Evolutionary conservation across 2,888 invertebrate species (phyloP).

Genomic region (Barypeithes pellucidus): DNA sequence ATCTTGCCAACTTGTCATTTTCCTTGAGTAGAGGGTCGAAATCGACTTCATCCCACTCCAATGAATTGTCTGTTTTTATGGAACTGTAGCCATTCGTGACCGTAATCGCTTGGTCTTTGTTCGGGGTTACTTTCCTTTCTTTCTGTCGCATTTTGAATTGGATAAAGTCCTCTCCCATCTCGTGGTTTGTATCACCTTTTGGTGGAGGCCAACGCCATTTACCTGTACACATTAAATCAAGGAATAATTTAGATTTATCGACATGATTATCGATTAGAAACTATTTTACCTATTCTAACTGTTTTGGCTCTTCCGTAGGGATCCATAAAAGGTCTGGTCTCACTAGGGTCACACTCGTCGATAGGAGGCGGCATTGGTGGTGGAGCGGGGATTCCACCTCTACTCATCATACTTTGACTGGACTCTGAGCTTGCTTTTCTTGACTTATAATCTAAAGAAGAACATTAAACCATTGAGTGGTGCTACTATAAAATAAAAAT

Average conservation of each 20-base stretch:
- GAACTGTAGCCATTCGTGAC: constrained; percentile 60
- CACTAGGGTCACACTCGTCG: constrained; percentile 86
- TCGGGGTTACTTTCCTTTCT: constrained; percentile 86
- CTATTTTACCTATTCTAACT: constrained; percentile 81
- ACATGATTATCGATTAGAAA: not conserved
- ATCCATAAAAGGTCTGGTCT: constrained; percentile 88
- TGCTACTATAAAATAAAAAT: not conserved
- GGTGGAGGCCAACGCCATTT: constrained; percentile 99
- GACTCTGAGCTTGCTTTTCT: constrained; percentile 71
- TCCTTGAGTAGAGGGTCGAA: constrained; percentile 74
- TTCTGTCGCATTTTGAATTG: constrained; percentile 90
- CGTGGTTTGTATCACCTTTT: constrained; percentile 80
- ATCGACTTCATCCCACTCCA: constrained; percentile 92
- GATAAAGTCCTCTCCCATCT: constrained; percentile 85
- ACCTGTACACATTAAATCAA: constrained; percentile 64
- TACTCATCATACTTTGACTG: constrained; percentile 67
- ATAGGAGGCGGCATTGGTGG: constrained; percentile 93
- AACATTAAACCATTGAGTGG: not conserved
- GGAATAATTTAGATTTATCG: not conserved
- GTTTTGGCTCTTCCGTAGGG: constrained; percentile 95
- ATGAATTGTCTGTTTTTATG: constrained; percentile 66
- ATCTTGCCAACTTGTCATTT: constrained; percentile 60
- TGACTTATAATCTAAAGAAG: constrained; percentile 51
- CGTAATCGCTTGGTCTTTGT: constrained; percentile 68
- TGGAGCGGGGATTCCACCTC: constrained; percentile 79